phyloP scores from a whole-genome alignment of 2,113 vertebrate genomes.

The Lasiurus cinereus region DNA sequence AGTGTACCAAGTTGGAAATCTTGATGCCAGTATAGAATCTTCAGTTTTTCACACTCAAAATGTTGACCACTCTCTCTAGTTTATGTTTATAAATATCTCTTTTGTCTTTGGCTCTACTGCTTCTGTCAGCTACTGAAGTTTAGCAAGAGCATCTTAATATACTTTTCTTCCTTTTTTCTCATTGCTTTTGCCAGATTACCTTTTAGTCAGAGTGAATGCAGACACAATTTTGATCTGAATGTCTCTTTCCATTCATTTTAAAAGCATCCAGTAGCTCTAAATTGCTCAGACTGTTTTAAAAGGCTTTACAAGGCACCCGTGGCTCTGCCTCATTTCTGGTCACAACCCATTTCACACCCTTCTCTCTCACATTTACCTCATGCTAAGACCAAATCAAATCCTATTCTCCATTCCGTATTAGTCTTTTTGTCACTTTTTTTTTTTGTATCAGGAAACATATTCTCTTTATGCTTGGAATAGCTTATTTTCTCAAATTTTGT shows the following conservation, averaged over 20 bases:
- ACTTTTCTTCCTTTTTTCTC: background rate
- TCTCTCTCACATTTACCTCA: background rate
- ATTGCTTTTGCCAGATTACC: background rate
- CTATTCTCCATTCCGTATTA: background rate
- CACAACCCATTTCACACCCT: background rate
- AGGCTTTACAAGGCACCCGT: background rate
- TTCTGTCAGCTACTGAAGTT: background rate
- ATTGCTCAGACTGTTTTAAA: background rate
- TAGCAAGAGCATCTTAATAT: background rate
- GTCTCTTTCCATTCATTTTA: background rate
- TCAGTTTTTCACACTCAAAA: background rate
- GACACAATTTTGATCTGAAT: slow-evolving; percentile 9
- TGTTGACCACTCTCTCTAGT: background rate
- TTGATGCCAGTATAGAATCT: background rate
- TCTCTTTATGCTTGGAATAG: background rate
- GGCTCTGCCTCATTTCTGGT: background rate
- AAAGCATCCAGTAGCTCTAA: background rate
- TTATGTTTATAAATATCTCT: background rate
- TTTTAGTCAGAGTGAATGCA: slow-evolving; percentile 17
- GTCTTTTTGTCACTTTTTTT: background rate
- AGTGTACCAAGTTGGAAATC: background rate
- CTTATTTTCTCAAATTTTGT: background rate
- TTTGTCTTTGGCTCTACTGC: background rate
- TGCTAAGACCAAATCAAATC: background rate
- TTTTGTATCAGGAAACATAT: background rate